Base-by-base conservation (phyloP, 2,888 invertebrate genomes). In the Cyclophora albipunctata region DNA sequence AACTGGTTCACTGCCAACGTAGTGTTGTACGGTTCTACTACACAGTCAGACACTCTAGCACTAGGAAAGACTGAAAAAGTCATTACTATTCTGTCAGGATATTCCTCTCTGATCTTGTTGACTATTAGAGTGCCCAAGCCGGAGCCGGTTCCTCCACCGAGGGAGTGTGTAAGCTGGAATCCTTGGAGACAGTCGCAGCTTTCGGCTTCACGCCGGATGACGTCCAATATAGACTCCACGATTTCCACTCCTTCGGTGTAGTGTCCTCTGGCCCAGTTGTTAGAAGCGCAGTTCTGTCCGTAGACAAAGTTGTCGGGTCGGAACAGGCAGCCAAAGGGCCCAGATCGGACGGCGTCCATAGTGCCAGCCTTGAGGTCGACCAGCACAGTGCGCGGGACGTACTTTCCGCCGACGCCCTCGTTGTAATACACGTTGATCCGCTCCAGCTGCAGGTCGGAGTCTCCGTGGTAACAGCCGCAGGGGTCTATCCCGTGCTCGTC, bases 231-330 rank as follows among this genome's bases (percentile, higher is more conserved):
- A 20, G 96, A 93, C 80, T 96, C 98, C 47, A 92, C 93, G 69
- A 93, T 90, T 83, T 93, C 97, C 50, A 91, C 96, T n/a, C 97
- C 97, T 84, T 97, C 97, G 33, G 97, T 97, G 84, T 97, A 97
- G 71, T 97, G 96, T n/a, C 97, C 89, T 55, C 83, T 70, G n/a
- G 89, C 84, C 89, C 89, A 89, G 74, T 89, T 89, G 62, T 89
- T 88, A 7, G 80, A 84, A 42, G 84, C 89, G 34, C 87, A 71
- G 45, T 76, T 78, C 50, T 84, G 82, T 4, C 93, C 94, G 65
- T 95, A 96, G 3, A 96, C 95, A 75, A 95, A 96, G 84, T 96
- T 97, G 78, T 96, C 96, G 5, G 96, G 96, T 49, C 96, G 91
- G 90, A 94, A 96, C 48, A 96, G 91, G 71, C 93, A 93, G 3